These are phyloP conservation scores for Daphoenositta chrysoptera DNA, from an alignment of 2,113 vertebrate species.

Conservation along the genomic window DNA sequence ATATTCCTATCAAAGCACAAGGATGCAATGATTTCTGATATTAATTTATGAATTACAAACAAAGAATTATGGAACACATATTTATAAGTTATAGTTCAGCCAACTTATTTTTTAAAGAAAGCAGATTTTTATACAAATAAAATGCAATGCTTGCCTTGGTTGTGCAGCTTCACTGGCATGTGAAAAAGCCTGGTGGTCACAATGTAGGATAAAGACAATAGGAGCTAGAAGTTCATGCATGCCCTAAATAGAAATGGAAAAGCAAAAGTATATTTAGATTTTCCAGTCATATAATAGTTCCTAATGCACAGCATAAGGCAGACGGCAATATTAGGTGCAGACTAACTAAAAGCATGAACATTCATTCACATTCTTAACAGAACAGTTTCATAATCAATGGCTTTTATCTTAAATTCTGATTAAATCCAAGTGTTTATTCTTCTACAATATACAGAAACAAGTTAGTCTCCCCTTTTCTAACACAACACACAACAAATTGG, in stretches of 20 bases:
- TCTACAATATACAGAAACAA: constrained; percentile 44
- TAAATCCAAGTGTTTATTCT: constrained; percentile 36
- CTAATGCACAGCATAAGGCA: neutral
- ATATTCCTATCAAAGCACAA: neutral
- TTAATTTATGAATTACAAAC: neutral
- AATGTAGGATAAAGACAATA: constrained; percentile 93
- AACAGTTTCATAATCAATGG: neutral
- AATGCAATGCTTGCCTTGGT: constrained; percentile 80
- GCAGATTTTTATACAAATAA: neutral
- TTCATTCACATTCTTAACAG: neutral
- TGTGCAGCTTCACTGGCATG: constrained; percentile 93
- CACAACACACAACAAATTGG: constrained; percentile 62
- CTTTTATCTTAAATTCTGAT: constrained; percentile 50
- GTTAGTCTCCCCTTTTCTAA: constrained; percentile 44
- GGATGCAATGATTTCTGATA: neutral
- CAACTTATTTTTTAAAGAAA: neutral
- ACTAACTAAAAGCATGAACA: constrained; percentile 12
- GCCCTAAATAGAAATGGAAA: constrained; percentile 76
- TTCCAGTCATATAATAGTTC: neutral
- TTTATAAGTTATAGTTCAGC: neutral
- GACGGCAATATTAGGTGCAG: neutral
- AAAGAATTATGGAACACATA: neutral
- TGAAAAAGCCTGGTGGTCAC: constrained; percentile 96
- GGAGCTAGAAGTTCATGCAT: constrained; percentile 98
- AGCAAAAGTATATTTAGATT: neutral